Base-by-base conservation (phyloP, 2,797 vertebrate species). In the Poliocrania exsul region DNA sequence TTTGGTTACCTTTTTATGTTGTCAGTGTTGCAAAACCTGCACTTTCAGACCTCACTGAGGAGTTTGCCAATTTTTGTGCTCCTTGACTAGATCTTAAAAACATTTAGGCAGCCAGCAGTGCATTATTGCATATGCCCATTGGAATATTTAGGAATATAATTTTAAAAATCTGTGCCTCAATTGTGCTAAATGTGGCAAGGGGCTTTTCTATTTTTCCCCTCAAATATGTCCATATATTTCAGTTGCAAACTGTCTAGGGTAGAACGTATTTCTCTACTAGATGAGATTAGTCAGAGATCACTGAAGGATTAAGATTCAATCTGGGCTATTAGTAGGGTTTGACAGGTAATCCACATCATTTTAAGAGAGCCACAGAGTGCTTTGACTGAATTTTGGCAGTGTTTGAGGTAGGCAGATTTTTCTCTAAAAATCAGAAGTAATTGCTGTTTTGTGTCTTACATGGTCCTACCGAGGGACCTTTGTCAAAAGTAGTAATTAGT, bases 371-470 rank as follows among this genome's bases (percentile, higher is more conserved):
- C 44, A 62, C 13, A 33, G 7, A 42, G 4, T 49, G 19, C 38
- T 89, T 80, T 11, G 2, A 53, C 15, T 61, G 40, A 31, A 13
- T 66, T 91, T 65, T 88, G 35, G 8, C 37, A 70, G 3, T 58
- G 7, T 37, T 67, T 38, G 23, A 44, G 6, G 15, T 40, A 56
- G 37, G 31, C 31, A 82, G 16, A 15, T 85, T 70, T 73, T 46
- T n/a, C 17, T 60, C 11, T 66, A 53, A 60, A 77, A 78, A 16
- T 62, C 18, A 25, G 40, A 64, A 66, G 6, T 50, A 54, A 5
- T 77, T 82, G 16, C 7, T 72, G 4, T 24, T 56, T 0, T 3
- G 4, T 24, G 5, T 73, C 20, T 57, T 60, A 16, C 0, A 0
- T 66, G 19, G 26, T 28, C 18, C 37, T 71, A 3, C 26, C 35